Evolutionary conservation across 2,113 vertebrate genomes (phyloP), one percentile per base, ranked within the genome.

Genomic region (Marcusenius ussheri): DNA sequence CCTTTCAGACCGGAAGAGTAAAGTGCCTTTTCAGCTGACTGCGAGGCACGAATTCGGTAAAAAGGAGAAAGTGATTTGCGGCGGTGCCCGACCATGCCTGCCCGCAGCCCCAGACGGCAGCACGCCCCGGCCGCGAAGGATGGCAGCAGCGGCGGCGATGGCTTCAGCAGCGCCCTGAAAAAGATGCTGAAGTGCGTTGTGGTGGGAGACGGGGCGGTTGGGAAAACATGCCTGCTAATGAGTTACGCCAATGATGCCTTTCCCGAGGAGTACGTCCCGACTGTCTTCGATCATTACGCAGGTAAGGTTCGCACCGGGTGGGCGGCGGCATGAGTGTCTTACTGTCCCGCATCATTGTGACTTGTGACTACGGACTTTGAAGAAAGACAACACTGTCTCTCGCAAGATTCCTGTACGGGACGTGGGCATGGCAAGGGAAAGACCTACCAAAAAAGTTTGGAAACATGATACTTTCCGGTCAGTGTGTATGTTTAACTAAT

Each of bases 241-340:
- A 99, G 98, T 96, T 99, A 99, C 92, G 98, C 98, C 95, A 99
- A 98, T 92, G 98, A 99, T 96, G 98, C 98, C 93, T 99, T 99
- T 95, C 98, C 98, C 0, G 98, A 99, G 96, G 98, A 98, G 95
- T 99, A 99, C 92, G 98, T 98, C 77, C 98, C 98, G 94, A 99
- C 98, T n/a, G 98, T 99, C 84, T 99, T 99, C 94, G 98, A 99
- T 95, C 98, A 99, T 95, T 98, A 99, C 94, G 98, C 98, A 95
- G 98, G 98, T 99, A 95, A 94, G 95, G 8, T 11, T 39, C 70
- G 27, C 70, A 17, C 3, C 13, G 5, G 10, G 27, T 31, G 24
- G 62, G 24, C 62, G 62, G 24, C 62, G 62, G 62, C 24, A 27
- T 5, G n/a, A 7, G 74, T 6, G n/a, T 80, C 35, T 39, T 19